Evolutionary conservation across 1,140 invertebrate species (phyloP), one percentile per base, ranked within the genome.

Genomic region (Cydia amplana): DNA sequence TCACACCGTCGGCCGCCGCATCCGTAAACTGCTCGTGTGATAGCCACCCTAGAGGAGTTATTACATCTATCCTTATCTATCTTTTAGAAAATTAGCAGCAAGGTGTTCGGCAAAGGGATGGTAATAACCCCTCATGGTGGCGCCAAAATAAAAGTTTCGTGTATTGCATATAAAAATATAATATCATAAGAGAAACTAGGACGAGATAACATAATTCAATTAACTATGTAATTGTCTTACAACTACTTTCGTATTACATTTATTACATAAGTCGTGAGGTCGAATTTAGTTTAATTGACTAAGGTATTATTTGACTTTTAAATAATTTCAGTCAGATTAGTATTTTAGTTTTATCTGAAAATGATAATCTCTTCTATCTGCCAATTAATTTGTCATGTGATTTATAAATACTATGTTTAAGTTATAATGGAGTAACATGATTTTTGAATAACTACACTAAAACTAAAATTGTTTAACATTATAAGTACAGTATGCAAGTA

Each of bases 141-240:
- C 49, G 16, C 16, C 16, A 51, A n/a, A 51, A 51, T n/a, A 51
- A 51, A 51, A 70, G 23, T 12, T 70, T 67, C 16, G 28, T 36
- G 25, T 18, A 70, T 70, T 70, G 65, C 36, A 36, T 51, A 40
- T 32, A 75, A 67, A 63, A 64, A 74, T 74, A 74, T 74, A 64
- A 70, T 70, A 70, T 70, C 65, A 70, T 36, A 70, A 70, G 43
- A 5, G 25, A 23, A 73, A 73, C 43, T 73, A 73, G 40, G 72
- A 51, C 20, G 20, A 51, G 25, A 73, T 73, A 73, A 73, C 49
- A 51, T 73, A 25, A 49, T 49, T 46, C 5, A 73, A 51, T 60
- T 60, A 60, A 60, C 55, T 10, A 60, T 10, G 18, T 60, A 60
- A 60, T 60, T 60, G 7, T 60, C 55, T 60, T 60, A 60, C 9